phyloP scores from a whole-genome alignment of 2,797 vertebrate genomes.

The Acanthornis magna region DNA sequence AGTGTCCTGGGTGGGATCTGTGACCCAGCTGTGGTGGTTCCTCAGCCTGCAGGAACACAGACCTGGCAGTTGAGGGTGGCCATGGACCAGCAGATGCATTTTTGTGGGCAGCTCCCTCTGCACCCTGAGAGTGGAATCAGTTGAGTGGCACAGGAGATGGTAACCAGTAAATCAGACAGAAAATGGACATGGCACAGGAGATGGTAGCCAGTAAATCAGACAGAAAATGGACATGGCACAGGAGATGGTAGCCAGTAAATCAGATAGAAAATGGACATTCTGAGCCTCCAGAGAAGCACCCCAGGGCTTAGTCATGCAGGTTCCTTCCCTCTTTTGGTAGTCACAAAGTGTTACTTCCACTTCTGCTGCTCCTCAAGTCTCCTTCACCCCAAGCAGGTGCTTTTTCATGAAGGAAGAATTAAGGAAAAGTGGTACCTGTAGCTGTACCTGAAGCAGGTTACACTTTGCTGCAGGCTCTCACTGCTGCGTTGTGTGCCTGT shows the following conservation, averaged over 20 bases:
- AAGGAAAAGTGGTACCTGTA: background rate
- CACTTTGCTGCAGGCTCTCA: background rate
- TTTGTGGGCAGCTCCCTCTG: background rate
- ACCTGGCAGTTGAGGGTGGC: accelerated
- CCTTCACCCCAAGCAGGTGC: background rate
- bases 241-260: no score
- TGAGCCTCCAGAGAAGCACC: background rate
- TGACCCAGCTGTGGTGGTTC: background rate
- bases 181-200: background rate
- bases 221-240: no score
- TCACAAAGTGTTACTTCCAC: background rate
- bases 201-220: no score
- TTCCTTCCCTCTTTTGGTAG: background rate
- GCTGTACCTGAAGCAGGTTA: background rate
- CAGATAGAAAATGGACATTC: background rate
- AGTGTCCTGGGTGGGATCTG: background rate
- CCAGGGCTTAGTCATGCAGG: background rate
- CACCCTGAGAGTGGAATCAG: background rate
- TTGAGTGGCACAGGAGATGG: background rate
- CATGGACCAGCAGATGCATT: background rate
- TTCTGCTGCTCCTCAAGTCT: background rate
- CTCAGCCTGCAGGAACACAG: background rate
- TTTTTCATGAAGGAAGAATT: background rate
- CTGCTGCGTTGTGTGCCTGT: background rate
- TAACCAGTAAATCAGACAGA: background rate